A percentile compares a stretch with the other conserved stretches of the same genome.
phyloP scores from a whole-genome alignment of 2,888 invertebrate genomes.

The Limnephilus marmoratus region DNA sequence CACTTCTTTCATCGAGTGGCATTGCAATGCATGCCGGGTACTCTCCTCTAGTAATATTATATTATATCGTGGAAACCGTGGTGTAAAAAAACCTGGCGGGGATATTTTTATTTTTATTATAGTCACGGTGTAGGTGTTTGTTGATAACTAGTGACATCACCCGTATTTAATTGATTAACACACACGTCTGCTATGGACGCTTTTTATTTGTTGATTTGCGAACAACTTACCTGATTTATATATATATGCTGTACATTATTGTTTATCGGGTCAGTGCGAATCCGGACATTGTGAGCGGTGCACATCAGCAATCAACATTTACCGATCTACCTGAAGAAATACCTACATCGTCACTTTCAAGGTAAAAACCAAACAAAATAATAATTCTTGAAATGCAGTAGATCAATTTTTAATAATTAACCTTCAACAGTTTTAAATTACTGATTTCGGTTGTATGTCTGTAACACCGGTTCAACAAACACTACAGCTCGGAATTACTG shows the following conservation, averaged over 20 bases:
- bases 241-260: neutral
- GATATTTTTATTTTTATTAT: neutral
- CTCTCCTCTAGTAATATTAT: too few species aligned
- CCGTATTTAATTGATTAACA: neutral
- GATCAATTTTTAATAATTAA: too few species aligned
- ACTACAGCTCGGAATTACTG: too few species aligned
- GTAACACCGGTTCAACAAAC: too few species aligned
- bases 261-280: neutral
- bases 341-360: neutral
- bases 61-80: too few species aligned
- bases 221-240: neutral
- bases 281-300: neutral
- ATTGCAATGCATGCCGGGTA: too few species aligned
- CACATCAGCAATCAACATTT: neutral
- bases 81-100: neutral
- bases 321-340: neutral
- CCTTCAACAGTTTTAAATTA: too few species aligned
- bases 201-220: neutral
- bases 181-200: neutral
- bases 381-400: neutral
- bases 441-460: too few species aligned
- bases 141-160: neutral
- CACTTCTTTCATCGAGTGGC: too few species aligned
- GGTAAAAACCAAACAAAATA: neutral
- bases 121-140: neutral